Evolutionary conservation across 2,888 invertebrate species (phyloP), one percentile per base, ranked within the genome.

Genomic region (Colletes collaris): DNA sequence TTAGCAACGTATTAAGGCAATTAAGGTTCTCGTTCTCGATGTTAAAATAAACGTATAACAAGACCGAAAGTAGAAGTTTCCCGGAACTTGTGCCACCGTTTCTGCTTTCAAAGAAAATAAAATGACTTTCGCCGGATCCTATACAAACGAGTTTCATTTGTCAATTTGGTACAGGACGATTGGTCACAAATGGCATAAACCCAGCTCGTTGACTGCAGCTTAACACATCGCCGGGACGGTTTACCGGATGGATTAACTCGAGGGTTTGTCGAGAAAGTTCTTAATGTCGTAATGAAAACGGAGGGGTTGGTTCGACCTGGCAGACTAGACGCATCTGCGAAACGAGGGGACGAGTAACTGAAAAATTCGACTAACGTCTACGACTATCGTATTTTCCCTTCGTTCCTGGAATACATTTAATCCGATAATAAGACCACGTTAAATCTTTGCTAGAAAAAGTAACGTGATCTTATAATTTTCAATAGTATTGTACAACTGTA

Each of bases 221-320:
- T 82, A 78, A 66, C 80, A 53, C 73, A 72, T 81, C 66, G 27
- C 62, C 49, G 53, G 77, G 52, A 73, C 74, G 82, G 79, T 87
- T 89, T 85, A 79, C 82, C 83, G 84, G 87, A 79, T 85, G 87
- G 87, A 89, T 88, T 88, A 88, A 88, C 85, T 86, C 80, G 83
- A 87, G 85, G 82, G 85, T 86, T 86, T 86, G 85, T 83, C 85
- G 88, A 83, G 85, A 87, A 89, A 87, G 86, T 89, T 88, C 87
- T 87, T 87, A 89, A 88, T 84, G 87, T 86, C 84, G 82, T 85
- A 87, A 89, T 87, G 87, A 88, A 89, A 88, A 86, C 85, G 86
- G 86, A 86, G 84, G 84, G 88, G 75, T 66, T 72, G 76, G 63
- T 50, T 73, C 69, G 55, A 53, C 67, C 64, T 65, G 56, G 62